phyloP scores from a whole-genome alignment of 2,797 vertebrate genomes.

The Psittacula echo region DNA sequence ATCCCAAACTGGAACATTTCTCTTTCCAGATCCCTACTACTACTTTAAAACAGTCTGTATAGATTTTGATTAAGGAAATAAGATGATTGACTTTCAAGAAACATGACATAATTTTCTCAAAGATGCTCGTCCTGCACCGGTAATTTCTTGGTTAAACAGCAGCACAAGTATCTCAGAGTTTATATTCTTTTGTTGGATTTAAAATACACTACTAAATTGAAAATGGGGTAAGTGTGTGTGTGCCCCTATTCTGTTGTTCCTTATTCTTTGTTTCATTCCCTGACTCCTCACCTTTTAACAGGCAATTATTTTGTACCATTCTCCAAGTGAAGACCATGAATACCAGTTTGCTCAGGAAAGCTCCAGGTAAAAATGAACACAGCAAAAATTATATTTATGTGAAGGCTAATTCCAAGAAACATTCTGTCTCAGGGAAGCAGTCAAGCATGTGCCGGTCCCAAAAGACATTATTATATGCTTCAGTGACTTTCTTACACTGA shows the following conservation, averaged over 20 bases:
- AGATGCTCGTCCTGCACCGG: neutral
- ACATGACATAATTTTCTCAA: neutral
- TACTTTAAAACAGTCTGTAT: neutral
- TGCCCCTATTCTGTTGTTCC: neutral
- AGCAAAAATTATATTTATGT: neutral
- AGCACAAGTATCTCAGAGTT: neutral
- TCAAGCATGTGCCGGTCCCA: neutral
- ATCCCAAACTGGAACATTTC: neutral
- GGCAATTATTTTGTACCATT: neutral
- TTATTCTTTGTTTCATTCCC: neutral
- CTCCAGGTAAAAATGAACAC: neutral
- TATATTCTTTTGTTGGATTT: neutral
- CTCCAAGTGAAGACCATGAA: rapidly evolving
- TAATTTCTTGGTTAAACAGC: neutral
- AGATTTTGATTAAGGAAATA: neutral
- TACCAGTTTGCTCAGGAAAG: neutral
- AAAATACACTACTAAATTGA: neutral
- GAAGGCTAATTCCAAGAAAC: neutral
- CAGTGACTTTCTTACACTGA: neutral
- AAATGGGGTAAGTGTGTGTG: neutral
- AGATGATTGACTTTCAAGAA: neutral
- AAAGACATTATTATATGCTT: neutral
- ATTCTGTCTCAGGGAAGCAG: neutral
- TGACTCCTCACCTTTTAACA: neutral
- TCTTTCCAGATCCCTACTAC: neutral